Evolutionary conservation across 1,140 invertebrate species (phyloP).

Genomic region (Caenorhabditis latens): DNA sequence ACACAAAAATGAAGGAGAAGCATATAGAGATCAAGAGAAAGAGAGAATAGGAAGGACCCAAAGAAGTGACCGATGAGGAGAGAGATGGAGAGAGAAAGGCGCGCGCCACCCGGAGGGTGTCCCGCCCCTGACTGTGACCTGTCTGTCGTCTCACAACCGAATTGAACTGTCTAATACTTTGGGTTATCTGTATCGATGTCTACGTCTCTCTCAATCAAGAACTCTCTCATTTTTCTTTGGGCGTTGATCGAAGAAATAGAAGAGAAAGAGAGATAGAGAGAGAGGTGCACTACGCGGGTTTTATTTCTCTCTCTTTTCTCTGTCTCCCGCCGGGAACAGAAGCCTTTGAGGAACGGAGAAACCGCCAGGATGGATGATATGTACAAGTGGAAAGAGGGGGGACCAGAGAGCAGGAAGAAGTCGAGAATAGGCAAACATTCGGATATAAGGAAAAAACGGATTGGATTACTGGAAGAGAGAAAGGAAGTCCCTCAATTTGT

Average conservation of each 20-base stretch:
- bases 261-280: constrained; percentile 1
- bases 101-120: constrained; percentile 26
- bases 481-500: constrained; percentile 39
- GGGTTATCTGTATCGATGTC: constrained; percentile 28
- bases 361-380: constrained; percentile 52
- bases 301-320: constrained; percentile 18
- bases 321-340: constrained; percentile 35
- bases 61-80: constrained; percentile 28
- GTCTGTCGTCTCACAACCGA: constrained; percentile 39
- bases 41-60: not conserved
- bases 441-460: constrained; percentile 32
- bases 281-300: constrained; percentile 5
- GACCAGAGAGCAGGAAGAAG: constrained; percentile 17
- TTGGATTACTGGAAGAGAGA: constrained; percentile 25
- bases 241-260: not conserved
- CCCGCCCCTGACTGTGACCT: constrained; percentile 15
- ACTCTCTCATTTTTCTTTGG: constrained; percentile 14
- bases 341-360: constrained; percentile 53
- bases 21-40: constrained; percentile 1
- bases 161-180: constrained; percentile 48
- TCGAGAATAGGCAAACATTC: constrained; percentile 1
- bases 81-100: constrained; percentile 20
- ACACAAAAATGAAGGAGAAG: constrained; percentile 9
- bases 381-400: constrained; percentile 24
- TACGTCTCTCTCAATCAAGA: constrained; percentile 40